phyloP scores from a whole-genome alignment of 2,888 invertebrate genomes.

The Tetragonisca angustula region DNA sequence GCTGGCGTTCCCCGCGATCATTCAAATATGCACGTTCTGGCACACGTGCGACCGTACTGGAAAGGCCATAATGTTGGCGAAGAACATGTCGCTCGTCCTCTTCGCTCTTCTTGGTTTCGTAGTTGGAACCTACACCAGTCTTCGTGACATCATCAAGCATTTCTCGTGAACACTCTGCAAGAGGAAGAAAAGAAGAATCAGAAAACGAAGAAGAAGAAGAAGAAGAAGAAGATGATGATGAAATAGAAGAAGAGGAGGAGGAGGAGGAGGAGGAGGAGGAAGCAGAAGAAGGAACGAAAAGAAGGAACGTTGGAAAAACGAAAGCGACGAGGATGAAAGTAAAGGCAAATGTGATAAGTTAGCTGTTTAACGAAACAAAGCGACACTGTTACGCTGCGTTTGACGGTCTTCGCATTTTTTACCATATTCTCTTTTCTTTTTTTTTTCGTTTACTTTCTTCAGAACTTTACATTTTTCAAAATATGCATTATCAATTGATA shows the following conservation, averaged over 20 bases:
- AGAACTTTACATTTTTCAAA: too few species aligned
- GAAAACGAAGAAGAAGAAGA: not conserved
- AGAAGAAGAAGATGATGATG: not conserved
- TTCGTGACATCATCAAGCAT: conserved; percentile 87
- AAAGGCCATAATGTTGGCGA: conserved; percentile 86
- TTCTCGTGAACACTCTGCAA: conserved; percentile 83
- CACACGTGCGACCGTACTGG: conserved; percentile 86
- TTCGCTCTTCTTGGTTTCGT: conserved; percentile 89
- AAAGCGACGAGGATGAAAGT: not conserved
- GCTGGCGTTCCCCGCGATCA: conserved; percentile 94
- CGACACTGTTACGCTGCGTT: not conserved
- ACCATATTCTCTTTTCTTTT: too few species aligned
- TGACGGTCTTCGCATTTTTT: too few species aligned
- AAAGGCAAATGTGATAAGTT: conserved; percentile 38
- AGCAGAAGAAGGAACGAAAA: not conserved
- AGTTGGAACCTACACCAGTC: conserved; percentile 89
- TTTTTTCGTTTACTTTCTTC: too few species aligned
- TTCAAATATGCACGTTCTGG: conserved; percentile 94
- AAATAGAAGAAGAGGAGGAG: not conserved
- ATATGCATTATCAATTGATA: too few species aligned
- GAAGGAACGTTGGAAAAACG: not conserved
- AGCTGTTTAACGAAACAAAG: not conserved
- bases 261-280: not conserved
- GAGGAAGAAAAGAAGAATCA: not conserved
- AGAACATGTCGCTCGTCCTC: conserved; percentile 87